phyloP scores from a whole-genome alignment of 2,113 vertebrate species.

The Petrocephalus microphthalmus region DNA sequence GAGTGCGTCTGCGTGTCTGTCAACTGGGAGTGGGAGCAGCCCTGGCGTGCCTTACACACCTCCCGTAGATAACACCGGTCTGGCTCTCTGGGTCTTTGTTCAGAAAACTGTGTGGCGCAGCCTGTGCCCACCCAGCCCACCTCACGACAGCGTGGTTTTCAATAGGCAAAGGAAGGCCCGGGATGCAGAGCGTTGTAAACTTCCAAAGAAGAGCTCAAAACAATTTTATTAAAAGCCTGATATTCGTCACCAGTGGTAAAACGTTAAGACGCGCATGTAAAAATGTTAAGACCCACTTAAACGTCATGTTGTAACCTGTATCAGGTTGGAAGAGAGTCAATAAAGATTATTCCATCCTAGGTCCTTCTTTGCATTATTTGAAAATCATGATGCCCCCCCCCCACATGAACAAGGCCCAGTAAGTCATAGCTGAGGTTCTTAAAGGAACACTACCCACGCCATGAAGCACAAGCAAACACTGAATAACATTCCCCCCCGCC shows the following conservation, averaged over 20 bases:
- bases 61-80: conserved; percentile 50
- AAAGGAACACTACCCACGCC: conserved; percentile 48
- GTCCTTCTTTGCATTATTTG: conserved; percentile 55
- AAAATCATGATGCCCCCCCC: conserved; percentile 55
- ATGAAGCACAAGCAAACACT: conserved; percentile 50
- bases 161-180: conserved; percentile 45
- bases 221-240: conserved; percentile 38
- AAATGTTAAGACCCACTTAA: conserved; percentile 46
- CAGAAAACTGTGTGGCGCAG: conserved; percentile 20
- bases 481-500: neutral
- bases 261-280: conserved; percentile 43
- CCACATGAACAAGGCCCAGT: conserved; percentile 40
- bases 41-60: conserved; percentile 53
- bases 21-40: conserved; percentile 49
- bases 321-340: conserved; percentile 60
- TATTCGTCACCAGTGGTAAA: conserved; percentile 37
- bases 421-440: conserved; percentile 45
- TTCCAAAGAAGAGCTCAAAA: conserved; percentile 20
- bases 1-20: conserved; percentile 34
- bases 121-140: conserved; percentile 25
- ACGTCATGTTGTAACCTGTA: conserved; percentile 67
- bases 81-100: conserved; percentile 21
- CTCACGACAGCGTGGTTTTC: conserved; percentile 43
- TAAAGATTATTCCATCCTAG: conserved; percentile 44
- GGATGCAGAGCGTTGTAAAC: conserved; percentile 34